These are phyloP conservation scores for Anarsia innoxiella DNA, from an alignment of 2,888 invertebrate genomes.

Conservation along the genomic window DNA sequence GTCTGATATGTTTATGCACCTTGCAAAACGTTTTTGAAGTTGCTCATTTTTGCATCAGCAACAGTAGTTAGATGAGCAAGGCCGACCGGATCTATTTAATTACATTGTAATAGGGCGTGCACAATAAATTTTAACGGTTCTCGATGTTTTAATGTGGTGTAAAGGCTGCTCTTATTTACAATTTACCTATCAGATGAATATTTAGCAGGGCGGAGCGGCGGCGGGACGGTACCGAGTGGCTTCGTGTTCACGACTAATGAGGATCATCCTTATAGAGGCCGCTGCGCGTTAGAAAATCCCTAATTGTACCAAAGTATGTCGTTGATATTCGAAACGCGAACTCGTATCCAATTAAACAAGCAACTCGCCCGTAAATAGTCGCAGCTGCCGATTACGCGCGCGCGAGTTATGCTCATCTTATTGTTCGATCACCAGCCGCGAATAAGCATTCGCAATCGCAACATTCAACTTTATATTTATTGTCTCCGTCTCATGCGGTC, in stretches of 20 bases:
- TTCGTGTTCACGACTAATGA: constrained; percentile 60
- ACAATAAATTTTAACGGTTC: constrained; percentile 48
- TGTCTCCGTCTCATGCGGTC: too few relatives aligned
- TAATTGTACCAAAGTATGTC: constrained; percentile 59
- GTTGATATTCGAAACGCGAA: constrained; percentile 54
- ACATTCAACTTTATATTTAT: too few relatives aligned
- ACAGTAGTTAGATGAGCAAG: constrained; percentile 42
- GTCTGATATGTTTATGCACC: constrained; percentile 33
- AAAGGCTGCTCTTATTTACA: constrained; percentile 48
- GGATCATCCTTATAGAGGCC: constrained; percentile 51
- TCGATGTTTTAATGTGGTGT: constrained; percentile 45
- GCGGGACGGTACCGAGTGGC: constrained; percentile 29
- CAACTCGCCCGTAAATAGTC: constrained; percentile 28
- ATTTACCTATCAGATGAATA: constrained; percentile 58
- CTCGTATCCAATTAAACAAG: constrained; percentile 48
- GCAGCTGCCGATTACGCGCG: constrained; percentile 17
- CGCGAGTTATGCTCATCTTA: constrained; percentile 22
- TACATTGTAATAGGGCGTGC: constrained; percentile 45
- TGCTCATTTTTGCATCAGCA: constrained; percentile 29
- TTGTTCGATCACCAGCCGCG: constrained; percentile 12
- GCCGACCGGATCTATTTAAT: constrained; percentile 46
- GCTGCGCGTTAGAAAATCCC: constrained; percentile 57
- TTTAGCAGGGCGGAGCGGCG: constrained; percentile 45
- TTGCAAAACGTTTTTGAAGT: constrained; percentile 19
- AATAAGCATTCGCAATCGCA: too few relatives aligned